Base-by-base conservation (phyloP, 2,797 vertebrate species). In the Darevskia nairensis region DNA sequence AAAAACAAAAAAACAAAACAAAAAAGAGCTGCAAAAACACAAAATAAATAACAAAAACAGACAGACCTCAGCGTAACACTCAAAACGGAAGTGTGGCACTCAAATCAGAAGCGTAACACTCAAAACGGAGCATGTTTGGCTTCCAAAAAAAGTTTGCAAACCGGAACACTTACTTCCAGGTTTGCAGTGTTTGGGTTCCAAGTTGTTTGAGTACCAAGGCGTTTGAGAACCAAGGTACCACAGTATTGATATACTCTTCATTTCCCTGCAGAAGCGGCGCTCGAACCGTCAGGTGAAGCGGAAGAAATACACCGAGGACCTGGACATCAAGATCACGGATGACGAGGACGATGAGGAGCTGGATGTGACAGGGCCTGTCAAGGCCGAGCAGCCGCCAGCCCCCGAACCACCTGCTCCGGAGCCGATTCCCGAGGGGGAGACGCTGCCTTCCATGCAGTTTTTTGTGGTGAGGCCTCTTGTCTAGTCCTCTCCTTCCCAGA, bases 261-360 rank as follows among this genome's bases (percentile, higher is more conserved):
- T 13, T 32, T 21, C 11, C 19, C 41, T 8, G 76, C 91, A 99
- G 98, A 98, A 99, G 94, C 97, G 98, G 9, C 98, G 98, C 11
- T 99, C 98, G 2, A 99, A 99, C 92, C 98, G 98, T 0, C 98
- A 99, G 92, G 98, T 99, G 25, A 99, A 99, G 80, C 96, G 98
- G 80, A 99, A 99, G 96, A 99, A 99, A 72, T 99, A 99, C 94
- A 99, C 98, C 0, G 98, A 99, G 85, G 98, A 99, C 87, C 92
- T 99, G 93, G 98, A 99, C 82, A 99, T 99, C 93, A 99, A 99
- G 94, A 98, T 99, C 93, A 99, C 98, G 0, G 98, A 99, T 1
- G 98, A 99, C 3, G 98, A 99, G 89, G 98, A 99, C 0, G 98
- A 99, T 27, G 98, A 98, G 84, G 98, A 98, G 8, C 93, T 98